Conservation (phyloP, 2,888 invertebrate species). For the Epinotia ramella region DNA sequence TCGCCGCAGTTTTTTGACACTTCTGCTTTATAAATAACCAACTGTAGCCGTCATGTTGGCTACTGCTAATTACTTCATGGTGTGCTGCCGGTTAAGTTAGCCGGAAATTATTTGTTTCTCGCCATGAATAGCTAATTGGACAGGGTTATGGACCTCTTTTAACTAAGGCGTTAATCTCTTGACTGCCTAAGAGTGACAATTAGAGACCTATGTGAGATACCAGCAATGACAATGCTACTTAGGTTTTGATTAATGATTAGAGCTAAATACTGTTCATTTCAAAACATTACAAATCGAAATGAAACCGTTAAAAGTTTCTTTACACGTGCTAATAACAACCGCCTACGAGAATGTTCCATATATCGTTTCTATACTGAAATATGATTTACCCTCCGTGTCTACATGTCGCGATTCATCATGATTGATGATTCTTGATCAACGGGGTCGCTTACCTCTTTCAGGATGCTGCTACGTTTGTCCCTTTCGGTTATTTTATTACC, state of each 20-base stretch:
- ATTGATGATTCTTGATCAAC: constrained; percentile 82
- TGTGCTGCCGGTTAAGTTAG: constrained; percentile 61
- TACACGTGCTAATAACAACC: constrained; percentile 11
- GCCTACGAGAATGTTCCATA: constrained; percentile 52
- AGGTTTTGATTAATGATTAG: constrained; percentile 8
- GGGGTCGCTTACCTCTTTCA: constrained; percentile 69
- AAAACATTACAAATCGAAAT: background rate
- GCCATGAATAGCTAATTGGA: constrained; percentile 71
- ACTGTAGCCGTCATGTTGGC: constrained; percentile 61
- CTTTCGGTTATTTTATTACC: constrained; percentile 69
- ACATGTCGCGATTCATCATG: constrained; percentile 64
- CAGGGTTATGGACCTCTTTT: constrained; percentile 69
- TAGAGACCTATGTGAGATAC: constrained; percentile 2
- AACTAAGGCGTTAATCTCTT: constrained; percentile 50
- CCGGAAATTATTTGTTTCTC: constrained; percentile 80
- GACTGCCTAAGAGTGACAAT: constrained; percentile 5
- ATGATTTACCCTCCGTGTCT: constrained; percentile 68
- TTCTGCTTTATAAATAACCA: constrained; percentile 76
- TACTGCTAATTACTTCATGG: constrained; percentile 71
- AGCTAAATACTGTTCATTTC: background rate
- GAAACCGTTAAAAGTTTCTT: background rate
- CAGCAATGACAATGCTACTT: constrained; percentile 4
- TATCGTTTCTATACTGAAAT: constrained; percentile 64
- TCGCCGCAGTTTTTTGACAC: constrained; percentile 83
- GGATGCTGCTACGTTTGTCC: constrained; percentile 62